phyloP scores from a whole-genome alignment of 2,797 vertebrate genomes.

The Cyclura pinguis region DNA sequence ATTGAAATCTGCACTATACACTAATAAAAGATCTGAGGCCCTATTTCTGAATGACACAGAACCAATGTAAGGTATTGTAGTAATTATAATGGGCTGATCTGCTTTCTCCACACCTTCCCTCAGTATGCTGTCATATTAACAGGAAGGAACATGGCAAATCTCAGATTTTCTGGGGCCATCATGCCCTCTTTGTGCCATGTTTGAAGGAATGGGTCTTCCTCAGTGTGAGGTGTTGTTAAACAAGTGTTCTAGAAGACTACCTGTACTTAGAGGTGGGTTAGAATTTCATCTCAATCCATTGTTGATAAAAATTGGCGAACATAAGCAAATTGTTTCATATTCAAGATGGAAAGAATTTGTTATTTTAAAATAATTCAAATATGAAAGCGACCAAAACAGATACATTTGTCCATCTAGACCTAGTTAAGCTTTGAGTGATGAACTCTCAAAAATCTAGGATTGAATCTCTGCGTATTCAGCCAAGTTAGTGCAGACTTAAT shows the following conservation, averaged over 20 bases:
- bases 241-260: background rate
- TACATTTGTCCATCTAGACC: too few species aligned
- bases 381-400: too few species aligned
- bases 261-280: background rate
- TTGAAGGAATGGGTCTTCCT: background rate
- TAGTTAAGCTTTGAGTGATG: too few species aligned
- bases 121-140: background rate
- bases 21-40: background rate
- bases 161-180: too few species aligned
- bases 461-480: too few species aligned
- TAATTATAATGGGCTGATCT: background rate
- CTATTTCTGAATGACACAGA: background rate
- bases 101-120: background rate
- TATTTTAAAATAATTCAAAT: too few species aligned
- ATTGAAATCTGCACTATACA: background rate
- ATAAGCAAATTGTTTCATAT: too few species aligned
- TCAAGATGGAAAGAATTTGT: too few species aligned
- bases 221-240: background rate
- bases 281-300: too few species aligned
- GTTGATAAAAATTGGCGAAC: too few species aligned
- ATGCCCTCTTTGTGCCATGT: background rate
- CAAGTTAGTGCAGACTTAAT: too few species aligned
- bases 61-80: background rate
- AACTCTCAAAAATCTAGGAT: too few species aligned
- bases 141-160: background rate